phyloP scores from a whole-genome alignment of 2,113 vertebrate species.

The Oncorhynchus mykiss region DNA sequence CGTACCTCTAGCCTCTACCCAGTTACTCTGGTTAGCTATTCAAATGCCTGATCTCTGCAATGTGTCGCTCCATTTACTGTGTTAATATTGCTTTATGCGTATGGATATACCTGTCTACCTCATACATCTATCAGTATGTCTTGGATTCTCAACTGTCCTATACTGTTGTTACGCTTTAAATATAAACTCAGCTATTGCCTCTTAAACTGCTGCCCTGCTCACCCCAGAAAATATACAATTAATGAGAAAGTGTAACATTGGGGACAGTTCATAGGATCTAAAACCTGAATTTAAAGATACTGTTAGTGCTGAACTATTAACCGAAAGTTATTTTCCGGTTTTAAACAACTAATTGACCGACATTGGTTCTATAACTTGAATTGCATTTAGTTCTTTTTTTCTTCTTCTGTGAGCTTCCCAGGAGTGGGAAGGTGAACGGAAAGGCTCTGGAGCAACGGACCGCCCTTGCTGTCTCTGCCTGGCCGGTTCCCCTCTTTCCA shows the following conservation, averaged over 20 bases:
- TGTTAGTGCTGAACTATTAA: no score
- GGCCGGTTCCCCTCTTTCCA: no score
- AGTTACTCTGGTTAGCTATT: not conserved
- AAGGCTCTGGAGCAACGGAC: no score
- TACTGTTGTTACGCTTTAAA: constrained; percentile 26
- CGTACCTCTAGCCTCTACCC: not conserved
- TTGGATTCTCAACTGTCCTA: constrained; percentile 20
- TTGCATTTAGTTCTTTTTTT: no score
- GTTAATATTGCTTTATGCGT: not conserved
- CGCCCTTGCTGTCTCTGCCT: no score
- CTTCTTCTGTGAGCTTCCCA: no score
- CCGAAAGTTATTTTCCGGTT: no score
- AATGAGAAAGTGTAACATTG: not conserved
- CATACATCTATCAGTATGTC: constrained; percentile 40
- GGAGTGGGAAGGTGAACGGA: no score
- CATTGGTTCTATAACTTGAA: no score
- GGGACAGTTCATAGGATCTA: not conserved
- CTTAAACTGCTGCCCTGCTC: not conserved
- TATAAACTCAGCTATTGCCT: not conserved
- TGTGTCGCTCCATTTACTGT: not conserved
- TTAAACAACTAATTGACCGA: no score
- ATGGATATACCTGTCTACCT: not conserved
- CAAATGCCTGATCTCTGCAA: not conserved
- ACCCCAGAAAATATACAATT: not conserved
- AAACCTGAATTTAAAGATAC: no score